Evolutionary conservation across 2,888 invertebrate genomes (phyloP), one percentile per base, ranked within the genome.

Genomic region (Mythimna ferrago): DNA sequence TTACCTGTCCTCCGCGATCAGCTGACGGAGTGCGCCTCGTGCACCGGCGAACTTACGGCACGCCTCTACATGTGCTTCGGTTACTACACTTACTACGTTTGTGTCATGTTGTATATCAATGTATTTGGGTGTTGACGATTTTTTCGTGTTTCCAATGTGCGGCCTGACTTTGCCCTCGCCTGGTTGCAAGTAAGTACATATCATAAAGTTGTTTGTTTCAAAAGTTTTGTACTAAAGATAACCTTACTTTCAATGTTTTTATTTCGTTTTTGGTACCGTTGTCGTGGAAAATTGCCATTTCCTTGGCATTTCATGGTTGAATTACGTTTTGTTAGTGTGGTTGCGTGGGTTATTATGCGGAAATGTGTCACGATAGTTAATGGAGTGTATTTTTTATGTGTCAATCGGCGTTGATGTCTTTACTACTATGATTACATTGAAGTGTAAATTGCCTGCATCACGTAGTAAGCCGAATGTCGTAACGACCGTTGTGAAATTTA

Each of bases 21-120:
- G 94, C 94, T 95, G 94, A 93, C 93, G 91, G 90, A 84, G 87
- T 87, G 89, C 88, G 83, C 89, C 90, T 90, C 90, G 91, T 89
- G 88, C 86, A 84, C 89, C 89, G 87, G 86, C 83, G 76, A 82
- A 76, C 80, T 84, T 80, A 84, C 88, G 92, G 87, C 92, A 90
- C 93, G 91, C 91, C 92, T 90, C 87, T 89, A 91, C 94, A 93
- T 94, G 95, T 94, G 94, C 89, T 91, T 83, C 87, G 86, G 80
- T 82, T 91, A 92, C 91, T 90, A 89, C 89, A 88, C 88, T 88
- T 93, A 93, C 94, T 94, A 94, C 94, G 94, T 89, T 91, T 91
- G 94, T 95, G 95, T 87, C 86, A 90, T 91, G 87, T 83, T 91
- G 85, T 90, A 87, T 92, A 91, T 92, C 89, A 92, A 93, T 92